Conservation (phyloP, 1,140 invertebrate genomes). For the Hycleus cichorii region DNA sequence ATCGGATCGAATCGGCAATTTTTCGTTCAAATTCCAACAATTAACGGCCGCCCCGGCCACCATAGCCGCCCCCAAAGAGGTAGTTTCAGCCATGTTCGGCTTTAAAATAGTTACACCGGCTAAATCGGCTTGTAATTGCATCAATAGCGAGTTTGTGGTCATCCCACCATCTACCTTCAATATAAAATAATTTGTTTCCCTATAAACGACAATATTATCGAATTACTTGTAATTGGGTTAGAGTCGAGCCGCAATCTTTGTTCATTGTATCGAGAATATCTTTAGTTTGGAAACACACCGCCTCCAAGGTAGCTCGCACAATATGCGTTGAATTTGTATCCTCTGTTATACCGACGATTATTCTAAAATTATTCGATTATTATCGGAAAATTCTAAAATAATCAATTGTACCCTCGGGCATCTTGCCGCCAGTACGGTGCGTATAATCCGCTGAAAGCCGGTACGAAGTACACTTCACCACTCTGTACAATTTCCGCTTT, state of each 20-base stretch:
- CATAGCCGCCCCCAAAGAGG: slow-evolving; percentile 84
- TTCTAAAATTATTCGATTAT: slow-evolving; percentile 37
- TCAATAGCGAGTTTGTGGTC: slow-evolving; percentile 78
- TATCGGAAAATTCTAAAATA: neutral
- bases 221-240: slow-evolving; percentile 61
- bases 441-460: slow-evolving; percentile 89
- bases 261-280: slow-evolving; percentile 84
- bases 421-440: slow-evolving; percentile 94
- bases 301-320: slow-evolving; percentile 69
- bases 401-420: slow-evolving; percentile 65
- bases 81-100: slow-evolving; percentile 81
- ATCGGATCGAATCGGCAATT: slow-evolving; percentile 56
- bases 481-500: slow-evolving; percentile 63
- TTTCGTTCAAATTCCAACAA: slow-evolving; percentile 47
- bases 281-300: slow-evolving; percentile 74
- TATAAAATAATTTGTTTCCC: slow-evolving; percentile 44
- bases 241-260: slow-evolving; percentile 69
- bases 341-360: slow-evolving; percentile 74
- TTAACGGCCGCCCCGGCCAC: slow-evolving; percentile 77
- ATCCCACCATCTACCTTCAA: slow-evolving; percentile 82
- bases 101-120: slow-evolving; percentile 51
- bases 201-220: neutral
- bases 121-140: slow-evolving; percentile 64
- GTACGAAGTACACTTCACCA: slow-evolving; percentile 90
- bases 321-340: slow-evolving; percentile 66